Conservation (phyloP, 2,113 vertebrate genomes). For the Rhynchomys soricoides region DNA sequence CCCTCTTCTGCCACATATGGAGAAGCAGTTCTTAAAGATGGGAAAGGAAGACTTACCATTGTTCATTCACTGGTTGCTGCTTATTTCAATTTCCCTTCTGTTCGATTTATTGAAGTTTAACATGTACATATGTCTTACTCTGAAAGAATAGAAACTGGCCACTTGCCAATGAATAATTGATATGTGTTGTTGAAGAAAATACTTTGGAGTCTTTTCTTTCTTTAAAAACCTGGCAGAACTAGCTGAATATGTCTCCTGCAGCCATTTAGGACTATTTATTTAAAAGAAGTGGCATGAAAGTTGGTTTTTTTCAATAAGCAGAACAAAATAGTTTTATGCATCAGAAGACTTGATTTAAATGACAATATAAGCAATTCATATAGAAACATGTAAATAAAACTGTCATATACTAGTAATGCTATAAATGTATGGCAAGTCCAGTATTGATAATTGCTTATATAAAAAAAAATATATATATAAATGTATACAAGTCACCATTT, state of each 20-base stretch:
- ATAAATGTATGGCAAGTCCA: background rate
- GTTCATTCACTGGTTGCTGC: background rate
- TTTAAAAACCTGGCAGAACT: slow-evolving; percentile 13
- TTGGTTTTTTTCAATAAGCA: slow-evolving; percentile 40
- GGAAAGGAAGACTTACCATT: background rate
- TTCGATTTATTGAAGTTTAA: background rate
- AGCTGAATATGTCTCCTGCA: background rate
- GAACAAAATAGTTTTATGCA: slow-evolving; percentile 6
- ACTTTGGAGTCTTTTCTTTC: background rate
- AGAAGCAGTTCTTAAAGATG: background rate
- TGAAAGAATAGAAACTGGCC: slow-evolving; percentile 50
- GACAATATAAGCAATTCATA: background rate
- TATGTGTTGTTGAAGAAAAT: slow-evolving; percentile 25
- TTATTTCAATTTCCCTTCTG: slow-evolving; percentile 5
- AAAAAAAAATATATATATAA: too few species aligned
- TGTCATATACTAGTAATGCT: background rate
- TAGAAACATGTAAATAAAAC: slow-evolving; percentile 23
- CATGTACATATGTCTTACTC: background rate
- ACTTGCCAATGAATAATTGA: slow-evolving; percentile 20
- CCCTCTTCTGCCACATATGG: too few species aligned
- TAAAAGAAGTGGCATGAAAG: slow-evolving; percentile 29
- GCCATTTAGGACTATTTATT: slow-evolving; percentile 61
- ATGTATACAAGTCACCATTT: too few species aligned
- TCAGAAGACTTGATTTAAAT: slow-evolving; percentile 49
- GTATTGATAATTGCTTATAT: background rate